Evolutionary conservation across 1,140 invertebrate species (phyloP), one percentile per base, ranked within the genome.

Genomic region (Drosophila malerkotliana): DNA sequence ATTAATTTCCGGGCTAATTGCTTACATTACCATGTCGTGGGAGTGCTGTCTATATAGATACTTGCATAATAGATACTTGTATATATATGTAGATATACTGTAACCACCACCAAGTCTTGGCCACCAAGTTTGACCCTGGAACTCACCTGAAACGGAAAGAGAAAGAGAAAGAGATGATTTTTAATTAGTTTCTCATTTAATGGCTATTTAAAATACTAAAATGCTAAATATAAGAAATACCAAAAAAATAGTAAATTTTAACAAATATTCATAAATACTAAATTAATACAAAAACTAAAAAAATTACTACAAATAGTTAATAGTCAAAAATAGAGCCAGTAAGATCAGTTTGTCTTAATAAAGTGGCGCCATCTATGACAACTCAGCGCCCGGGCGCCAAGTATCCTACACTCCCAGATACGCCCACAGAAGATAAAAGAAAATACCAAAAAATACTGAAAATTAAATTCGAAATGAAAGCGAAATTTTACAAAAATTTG

Each of bases 121-220:
- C 44, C 44, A 14, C 44, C 44, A 14, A 14, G 5, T 47, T 47
- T 3, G 18, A 18, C 44, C 18, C 9, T 24, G 44, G 34, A 55
- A 79, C 76, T 78, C 47, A 78, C 76, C 76, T 78, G 76, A 41
- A 80, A 80, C 4, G 76, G 15, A 39, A 26, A 41, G 2, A 56
- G 26, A 69, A 58, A 18, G 9, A 55, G 39, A 44, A 15, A 18
- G 9, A 55, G 39, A 44, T 8, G 41, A 26, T n/a, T 32, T 41
- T 47, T 61, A 53, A 74, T 79, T 79, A 79, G 77, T 76, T 61
- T 34, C 7, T 14, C 10, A 18, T 26, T 26, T 26, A 15, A 51
- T 24, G 10, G 47, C 41, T 58, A 14, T 58, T 72, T 39, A 66
- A 45, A 53, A 41, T 63, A 9, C 8, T 10, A 34, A 34, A 34